Conservation (phyloP, 2,797 vertebrate species). For the Capromys pilorides region DNA sequence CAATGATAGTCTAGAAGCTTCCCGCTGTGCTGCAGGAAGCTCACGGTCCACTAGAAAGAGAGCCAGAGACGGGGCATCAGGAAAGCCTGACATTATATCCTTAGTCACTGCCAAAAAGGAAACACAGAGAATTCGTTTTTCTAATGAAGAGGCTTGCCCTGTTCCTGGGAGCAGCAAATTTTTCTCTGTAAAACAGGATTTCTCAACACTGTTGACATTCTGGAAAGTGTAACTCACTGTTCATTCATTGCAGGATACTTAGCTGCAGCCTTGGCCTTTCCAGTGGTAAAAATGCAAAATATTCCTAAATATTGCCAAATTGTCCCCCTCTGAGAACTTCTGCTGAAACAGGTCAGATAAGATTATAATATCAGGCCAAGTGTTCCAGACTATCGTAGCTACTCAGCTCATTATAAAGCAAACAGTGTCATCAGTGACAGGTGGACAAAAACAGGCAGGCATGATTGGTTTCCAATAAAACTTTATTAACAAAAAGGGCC, state of each 20-base stretch:
- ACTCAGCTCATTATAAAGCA: neutral
- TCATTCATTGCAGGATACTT: neutral
- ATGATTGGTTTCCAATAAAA: neutral
- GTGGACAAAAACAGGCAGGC: neutral
- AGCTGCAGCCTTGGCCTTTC: neutral
- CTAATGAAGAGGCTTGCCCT: neutral
- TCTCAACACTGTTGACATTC: neutral
- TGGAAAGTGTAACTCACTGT: neutral
- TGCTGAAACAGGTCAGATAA: neutral
- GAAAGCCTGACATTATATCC: neutral
- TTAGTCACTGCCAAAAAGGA: neutral
- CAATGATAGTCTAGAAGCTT: neutral
- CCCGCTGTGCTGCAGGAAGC: neutral
- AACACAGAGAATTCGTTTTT: neutral
- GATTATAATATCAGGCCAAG: neutral
- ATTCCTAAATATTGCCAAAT: neutral
- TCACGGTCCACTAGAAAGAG: neutral
- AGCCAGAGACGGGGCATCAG: neutral
- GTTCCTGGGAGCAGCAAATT: neutral
- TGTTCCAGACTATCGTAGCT: neutral
- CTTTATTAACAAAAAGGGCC: neutral
- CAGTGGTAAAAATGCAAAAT: neutral
- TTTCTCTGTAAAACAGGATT: neutral
- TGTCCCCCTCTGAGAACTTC: neutral
- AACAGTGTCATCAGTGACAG: neutral